A percentile compares a stretch with the other conserved stretches of the same genome.
Evolutionary conservation across 2,797 vertebrate species (phyloP).

Genomic region (Centroberyx gerrardi): DNA sequence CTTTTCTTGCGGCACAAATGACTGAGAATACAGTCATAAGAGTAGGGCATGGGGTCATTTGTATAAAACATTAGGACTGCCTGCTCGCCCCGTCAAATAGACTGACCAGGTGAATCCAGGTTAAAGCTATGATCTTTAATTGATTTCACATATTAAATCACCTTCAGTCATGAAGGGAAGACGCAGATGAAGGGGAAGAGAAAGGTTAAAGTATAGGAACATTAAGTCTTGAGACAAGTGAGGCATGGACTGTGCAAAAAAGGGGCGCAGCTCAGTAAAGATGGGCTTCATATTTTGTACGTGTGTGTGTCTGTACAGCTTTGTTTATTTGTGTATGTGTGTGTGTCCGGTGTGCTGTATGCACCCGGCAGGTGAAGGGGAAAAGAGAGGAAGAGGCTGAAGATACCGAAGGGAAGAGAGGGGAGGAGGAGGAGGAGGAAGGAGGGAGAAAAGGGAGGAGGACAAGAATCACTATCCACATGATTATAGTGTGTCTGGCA

Average conservation of each 20-base stretch:
- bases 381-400: slow-evolving; percentile 9
- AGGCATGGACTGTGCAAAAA: not conserved
- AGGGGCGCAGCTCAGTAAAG: not conserved
- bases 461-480: slow-evolving; percentile 58
- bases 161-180: not conserved
- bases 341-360: slow-evolving; percentile 62
- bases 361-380: slow-evolving; percentile 50
- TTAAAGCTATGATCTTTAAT: not conserved
- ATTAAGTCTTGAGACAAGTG: not conserved
- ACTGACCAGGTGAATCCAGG: not conserved
- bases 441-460: slow-evolving; percentile 33
- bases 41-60: not conserved
- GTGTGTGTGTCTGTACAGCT: slow-evolving; percentile 12
- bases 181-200: not conserved
- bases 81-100: not conserved
- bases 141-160: not conserved
- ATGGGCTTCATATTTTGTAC: not conserved
- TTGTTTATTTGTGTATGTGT: slow-evolving; percentile 48
- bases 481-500: slow-evolving; percentile 78
- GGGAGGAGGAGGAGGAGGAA: slow-evolving; percentile 49
- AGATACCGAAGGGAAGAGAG: not conserved
- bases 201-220: not conserved
- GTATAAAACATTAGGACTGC: not conserved
- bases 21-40: not conserved
- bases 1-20: not conserved